Base-by-base conservation (phyloP, 2,113 vertebrate genomes). In the Raja brachyura region DNA sequence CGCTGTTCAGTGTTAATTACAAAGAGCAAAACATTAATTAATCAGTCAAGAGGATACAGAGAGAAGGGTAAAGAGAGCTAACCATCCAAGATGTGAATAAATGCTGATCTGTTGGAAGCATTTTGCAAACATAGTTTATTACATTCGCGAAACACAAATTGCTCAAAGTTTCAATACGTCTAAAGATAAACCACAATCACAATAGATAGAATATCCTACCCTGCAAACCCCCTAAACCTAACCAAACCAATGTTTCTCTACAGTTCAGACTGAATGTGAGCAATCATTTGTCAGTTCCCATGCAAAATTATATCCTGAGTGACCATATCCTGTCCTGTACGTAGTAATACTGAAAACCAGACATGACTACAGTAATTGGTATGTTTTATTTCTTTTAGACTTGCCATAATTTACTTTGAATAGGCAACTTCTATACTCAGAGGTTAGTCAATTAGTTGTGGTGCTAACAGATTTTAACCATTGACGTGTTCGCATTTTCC, bases 1-100 rank as follows among this genome's bases (percentile, higher is more conserved):
- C 59, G 56, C 59, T n/a, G 28, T 88, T 88, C 83, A 88, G 83
- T 88, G 83, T 88, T 59, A 88, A 88, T 88, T n/a, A 88, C 56
- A n/a, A n/a, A n/a, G 31, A 88, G 59, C 31, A 59, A 88, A 63
- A 63, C 83, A 61, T 88, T 88, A 88, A 88, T 63, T 88, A 61
- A 56, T 61, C 83, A n/a, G 83, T 63, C 28, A 61, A n/a, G 25
- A 88, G 56, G 4, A n/a, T 63, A 88, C 10, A n/a, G 83, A 77
- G 75, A 66, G 28, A 31, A 56, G 31, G 83, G 56, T 31, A 59
- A 31, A 88, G 54, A 88, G 83, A 88, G 54, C 25, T 63, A 88
- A 63, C 83, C 56, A 63, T 88, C 25, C n/a, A 16, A 63, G 10
- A 63, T 88, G 28, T 61, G 83, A n/a, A 5, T 31, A 88, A 63